These are phyloP conservation scores for Ginglymostoma cirratum DNA, from an alignment of 2,113 vertebrate genomes.

Conservation along the genomic window DNA sequence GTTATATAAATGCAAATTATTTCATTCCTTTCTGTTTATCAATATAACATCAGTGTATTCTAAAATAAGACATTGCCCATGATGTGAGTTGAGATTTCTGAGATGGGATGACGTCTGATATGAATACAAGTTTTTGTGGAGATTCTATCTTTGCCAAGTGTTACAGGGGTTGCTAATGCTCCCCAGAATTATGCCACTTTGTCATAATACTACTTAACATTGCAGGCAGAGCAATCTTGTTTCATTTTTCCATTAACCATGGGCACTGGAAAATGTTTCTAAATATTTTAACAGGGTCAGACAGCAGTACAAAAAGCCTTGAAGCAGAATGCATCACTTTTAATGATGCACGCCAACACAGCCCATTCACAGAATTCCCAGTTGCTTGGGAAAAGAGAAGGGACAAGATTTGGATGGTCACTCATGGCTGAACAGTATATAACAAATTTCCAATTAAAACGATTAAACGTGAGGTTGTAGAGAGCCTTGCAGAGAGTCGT, in stretches of 20 bases:
- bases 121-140: not conserved
- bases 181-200: not conserved
- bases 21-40: not conserved
- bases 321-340: not conserved
- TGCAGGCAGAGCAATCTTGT: not conserved
- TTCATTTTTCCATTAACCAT: not conserved
- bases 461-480: not conserved
- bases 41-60: not conserved
- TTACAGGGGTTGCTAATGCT: not conserved
- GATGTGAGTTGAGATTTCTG: not conserved
- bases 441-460: constrained; percentile 19
- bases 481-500: not conserved
- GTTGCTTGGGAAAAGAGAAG: not conserved
- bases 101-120: not conserved
- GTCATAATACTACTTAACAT: not conserved
- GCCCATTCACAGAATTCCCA: not conserved
- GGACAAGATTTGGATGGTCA: not conserved
- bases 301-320: not conserved
- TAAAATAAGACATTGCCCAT: not conserved
- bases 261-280: not conserved
- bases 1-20: not conserved
- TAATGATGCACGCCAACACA: not conserved
- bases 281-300: constrained; percentile 6
- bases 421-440: not conserved
- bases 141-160: not conserved